Base-by-base conservation (phyloP, 2,888 invertebrate species). In the Ctena decussata region DNA sequence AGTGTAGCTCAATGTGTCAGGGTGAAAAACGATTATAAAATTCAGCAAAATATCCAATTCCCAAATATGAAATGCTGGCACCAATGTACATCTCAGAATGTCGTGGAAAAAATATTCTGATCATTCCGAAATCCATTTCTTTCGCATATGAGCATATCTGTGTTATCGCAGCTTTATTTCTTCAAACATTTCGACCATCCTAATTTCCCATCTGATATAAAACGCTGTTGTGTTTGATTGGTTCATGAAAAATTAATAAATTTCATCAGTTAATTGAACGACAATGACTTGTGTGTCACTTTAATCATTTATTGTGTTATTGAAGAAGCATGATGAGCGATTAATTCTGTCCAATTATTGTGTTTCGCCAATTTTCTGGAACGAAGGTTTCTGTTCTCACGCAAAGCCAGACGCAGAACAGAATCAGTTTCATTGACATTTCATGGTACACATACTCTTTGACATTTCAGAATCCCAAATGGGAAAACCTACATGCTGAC, bases 241-340 rank as follows among this genome's bases (percentile, higher is more conserved):
- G 84, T 74, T 84, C 88, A 85, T 88, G 85, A 90, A 87, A 89
- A 86, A 89, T 90, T 90, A 85, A 90, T 90, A 89, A 90, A 90
- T 77, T 86, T 90, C 90, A 89, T 89, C 90, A 90, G 88, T 90
- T 90, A 90, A 90, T 89, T 87, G 90, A 83, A 77, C 73, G 87
- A 85, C 87, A 85, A 80, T 81, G 85, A 85, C 87, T 85, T 83
- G 77, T 70, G 76, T 77, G 80, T 80, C 83, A 69, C 78, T 87
- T 85, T 87, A 85, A 87, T 84, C 86, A 78, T 57, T 65, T 65
- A 60, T 79, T 44, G 70, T 57, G 27, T 18, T 53, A 37, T 76
- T 37, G 76, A 35, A 41, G 37, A 24, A 32, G 27, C 70, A 71
- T 39, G 80, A 75, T 60, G 69, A 53, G 75, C 65, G 30, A 76